phyloP scores from a whole-genome alignment of 2,113 vertebrate genomes.

The Geococcyx californianus region DNA sequence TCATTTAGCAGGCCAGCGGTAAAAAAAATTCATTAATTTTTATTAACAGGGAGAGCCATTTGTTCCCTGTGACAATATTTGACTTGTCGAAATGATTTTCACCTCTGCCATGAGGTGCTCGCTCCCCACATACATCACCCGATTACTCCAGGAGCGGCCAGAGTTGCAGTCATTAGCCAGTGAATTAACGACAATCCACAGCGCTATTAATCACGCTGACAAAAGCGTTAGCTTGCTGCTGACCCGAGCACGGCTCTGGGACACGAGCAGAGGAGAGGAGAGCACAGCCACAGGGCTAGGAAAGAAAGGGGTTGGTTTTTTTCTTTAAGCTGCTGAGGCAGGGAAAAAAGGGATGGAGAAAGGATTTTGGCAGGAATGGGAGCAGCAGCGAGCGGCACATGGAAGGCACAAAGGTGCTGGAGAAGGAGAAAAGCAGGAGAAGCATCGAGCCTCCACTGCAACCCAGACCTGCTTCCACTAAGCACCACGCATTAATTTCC shows the following conservation, averaged over 20 bases:
- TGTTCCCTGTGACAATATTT: conserved; percentile 90
- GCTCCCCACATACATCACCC: conserved; percentile 95
- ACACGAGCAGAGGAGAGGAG: conserved; percentile 60
- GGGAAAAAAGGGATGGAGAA: neutral
- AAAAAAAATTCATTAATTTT: conserved; percentile 91
- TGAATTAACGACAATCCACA: conserved; percentile 97
- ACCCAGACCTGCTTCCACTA: neutral
- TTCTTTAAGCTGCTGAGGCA: neutral
- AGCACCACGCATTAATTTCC: neutral
- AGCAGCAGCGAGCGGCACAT: neutral
- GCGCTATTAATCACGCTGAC: conserved; percentile 99
- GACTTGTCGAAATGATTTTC: conserved; percentile 98
- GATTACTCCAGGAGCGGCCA: conserved; percentile 88
- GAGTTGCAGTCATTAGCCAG: conserved; percentile 98
- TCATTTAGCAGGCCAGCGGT: conserved; percentile 81
- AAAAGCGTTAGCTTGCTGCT: conserved; percentile 88
- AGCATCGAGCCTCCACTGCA: neutral
- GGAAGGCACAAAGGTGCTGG: neutral
- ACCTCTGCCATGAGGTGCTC: conserved; percentile 93
- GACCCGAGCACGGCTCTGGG: conserved; percentile 82
- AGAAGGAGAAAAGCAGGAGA: neutral
- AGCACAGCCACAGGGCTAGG: conserved; percentile 28
- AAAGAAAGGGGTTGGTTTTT: neutral
- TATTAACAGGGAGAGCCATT: conserved; percentile 92
- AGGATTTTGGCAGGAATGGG: neutral